Evolutionary conservation across 2,888 invertebrate species (phyloP).

Genomic region (Hololepta plana): DNA sequence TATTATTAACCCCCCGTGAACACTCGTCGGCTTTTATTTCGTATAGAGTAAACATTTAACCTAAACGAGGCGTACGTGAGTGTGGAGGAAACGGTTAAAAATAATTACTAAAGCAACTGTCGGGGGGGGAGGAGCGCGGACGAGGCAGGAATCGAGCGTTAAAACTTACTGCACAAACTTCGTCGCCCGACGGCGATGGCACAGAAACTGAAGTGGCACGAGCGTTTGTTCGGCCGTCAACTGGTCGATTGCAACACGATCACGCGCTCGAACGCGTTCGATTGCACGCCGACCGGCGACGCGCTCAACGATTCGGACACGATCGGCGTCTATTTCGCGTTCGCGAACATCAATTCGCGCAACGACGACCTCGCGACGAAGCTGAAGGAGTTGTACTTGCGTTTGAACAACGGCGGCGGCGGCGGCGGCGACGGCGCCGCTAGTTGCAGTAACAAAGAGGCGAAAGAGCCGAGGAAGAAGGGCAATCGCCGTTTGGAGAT

Average conservation of each 20-base stretch:
- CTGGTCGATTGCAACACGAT: constrained; percentile 33
- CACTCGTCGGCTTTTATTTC: too few relatives aligned
- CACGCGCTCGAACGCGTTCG: constrained; percentile 30
- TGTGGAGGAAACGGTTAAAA: too few relatives aligned
- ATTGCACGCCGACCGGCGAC: constrained; percentile 29
- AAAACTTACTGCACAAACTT: too few relatives aligned
- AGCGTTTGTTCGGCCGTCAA: constrained; percentile 38
- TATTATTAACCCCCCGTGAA: too few relatives aligned
- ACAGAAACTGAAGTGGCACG: constrained; percentile 43
- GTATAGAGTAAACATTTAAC: too few relatives aligned
- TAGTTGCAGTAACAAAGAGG: constrained; percentile 9
- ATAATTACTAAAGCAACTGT: too few relatives aligned
- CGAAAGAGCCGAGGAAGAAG: constrained; percentile 23
- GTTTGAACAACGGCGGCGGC: too few relatives aligned
- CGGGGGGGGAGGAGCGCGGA: too few relatives aligned
- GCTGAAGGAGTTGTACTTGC: constrained; percentile 37
- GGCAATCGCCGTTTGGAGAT: constrained; percentile 29
- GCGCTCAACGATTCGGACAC: constrained; percentile 33
- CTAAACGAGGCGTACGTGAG: too few relatives aligned
- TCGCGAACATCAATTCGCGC: constrained; percentile 47
- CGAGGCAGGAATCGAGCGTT: too few relatives aligned
- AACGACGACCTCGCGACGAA: constrained; percentile 51
- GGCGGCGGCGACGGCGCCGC: constrained; percentile 4
- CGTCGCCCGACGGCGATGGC: too few relatives aligned
- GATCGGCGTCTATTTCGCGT: constrained; percentile 51